These are phyloP conservation scores for Spheniscus mendiculus DNA, from an alignment of 2,113 vertebrate genomes.

Conservation along the genomic window DNA sequence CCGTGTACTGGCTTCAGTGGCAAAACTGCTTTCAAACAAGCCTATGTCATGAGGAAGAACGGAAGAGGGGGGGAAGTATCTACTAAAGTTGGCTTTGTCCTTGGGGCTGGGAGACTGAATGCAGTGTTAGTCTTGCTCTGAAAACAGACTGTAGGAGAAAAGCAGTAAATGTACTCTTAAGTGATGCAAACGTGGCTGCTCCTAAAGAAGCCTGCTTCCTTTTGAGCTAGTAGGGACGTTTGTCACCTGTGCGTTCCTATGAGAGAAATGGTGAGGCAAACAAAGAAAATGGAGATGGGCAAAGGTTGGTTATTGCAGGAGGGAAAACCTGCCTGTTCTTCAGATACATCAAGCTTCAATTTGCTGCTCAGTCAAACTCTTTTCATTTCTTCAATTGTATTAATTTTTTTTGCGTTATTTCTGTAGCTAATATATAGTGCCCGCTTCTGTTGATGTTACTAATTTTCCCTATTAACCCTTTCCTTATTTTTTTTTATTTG, in stretches of 20 bases:
- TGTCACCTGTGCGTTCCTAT: not conserved
- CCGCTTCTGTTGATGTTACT: slow-evolving; percentile 73
- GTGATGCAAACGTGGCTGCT: not conserved
- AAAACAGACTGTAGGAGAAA: not conserved
- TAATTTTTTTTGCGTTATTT: slow-evolving; percentile 62
- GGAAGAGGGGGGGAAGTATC: not conserved
- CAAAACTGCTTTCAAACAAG: not conserved
- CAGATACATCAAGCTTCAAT: slow-evolving; percentile 22
- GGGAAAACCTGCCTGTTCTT: not conserved
- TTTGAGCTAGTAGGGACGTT: not conserved
- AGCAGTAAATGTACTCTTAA: not conserved
- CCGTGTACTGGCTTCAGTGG: not conserved
- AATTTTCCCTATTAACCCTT: slow-evolving; percentile 85
- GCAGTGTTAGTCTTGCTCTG: not conserved
- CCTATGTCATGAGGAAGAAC: not conserved
- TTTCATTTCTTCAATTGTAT: slow-evolving; percentile 37
- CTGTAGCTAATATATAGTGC: slow-evolving; percentile 70
- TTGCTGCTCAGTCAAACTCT: slow-evolving; percentile 42
- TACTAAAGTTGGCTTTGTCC: not conserved
- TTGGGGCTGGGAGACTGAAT: slow-evolving; percentile 28
- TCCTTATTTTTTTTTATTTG: slow-evolving; percentile 86
- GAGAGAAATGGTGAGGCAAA: not conserved
- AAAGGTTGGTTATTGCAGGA: not conserved
- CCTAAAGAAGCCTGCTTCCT: not conserved
- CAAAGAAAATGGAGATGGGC: not conserved